Base-by-base conservation (phyloP, 2,797 vertebrate genomes). In the Euthynnus affinis region DNA sequence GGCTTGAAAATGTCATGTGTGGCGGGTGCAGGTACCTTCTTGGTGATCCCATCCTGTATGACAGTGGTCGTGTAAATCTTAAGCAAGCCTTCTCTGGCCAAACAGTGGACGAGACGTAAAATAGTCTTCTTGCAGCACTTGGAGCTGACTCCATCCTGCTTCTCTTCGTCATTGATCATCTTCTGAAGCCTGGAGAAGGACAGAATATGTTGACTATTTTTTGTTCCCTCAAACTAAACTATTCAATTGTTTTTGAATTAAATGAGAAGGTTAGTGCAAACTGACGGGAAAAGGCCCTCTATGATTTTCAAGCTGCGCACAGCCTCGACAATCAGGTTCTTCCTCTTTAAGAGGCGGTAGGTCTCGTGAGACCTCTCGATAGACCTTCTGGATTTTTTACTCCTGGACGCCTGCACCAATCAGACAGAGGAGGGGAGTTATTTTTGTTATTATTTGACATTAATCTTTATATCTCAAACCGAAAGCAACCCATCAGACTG, bases 51-150 rank as follows among this genome's bases (percentile, higher is more conserved):
- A 1, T 99, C 98, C 66, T 98, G 97, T 56, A 98, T 92, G 25
- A 99, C 93, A 0, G 96, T 98, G 3, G 98, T 99, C 25, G 94
- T 95, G 66, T 95, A 98, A 12, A 98, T 80, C 60, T 97, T 94
- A 4, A 99, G 85, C 58, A 98, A 82, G 0, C 98, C 97, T 61
- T 99, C 97, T 85, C 93, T 95, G 0, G 96, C 96, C 63, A 99
- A 93, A 76, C 87, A 84, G 46, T 95, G 94, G 14, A 97, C 94
- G 29, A 99, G 85, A 56, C 98, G 96, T 22, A 97, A 3, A 0
- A 99, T 96, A 7, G 97, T 98, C 89, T 99, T 99, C 88, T 96
- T 99, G 87, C 98, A 99, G 81, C 98, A 98, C 87, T 95, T 97
- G n/a, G 97, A 95, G 79, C 82, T 94, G 74, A 97, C 91, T 0